Conservation (phyloP, 2,888 invertebrate species). For the Alviniconcha strummeri region DNA sequence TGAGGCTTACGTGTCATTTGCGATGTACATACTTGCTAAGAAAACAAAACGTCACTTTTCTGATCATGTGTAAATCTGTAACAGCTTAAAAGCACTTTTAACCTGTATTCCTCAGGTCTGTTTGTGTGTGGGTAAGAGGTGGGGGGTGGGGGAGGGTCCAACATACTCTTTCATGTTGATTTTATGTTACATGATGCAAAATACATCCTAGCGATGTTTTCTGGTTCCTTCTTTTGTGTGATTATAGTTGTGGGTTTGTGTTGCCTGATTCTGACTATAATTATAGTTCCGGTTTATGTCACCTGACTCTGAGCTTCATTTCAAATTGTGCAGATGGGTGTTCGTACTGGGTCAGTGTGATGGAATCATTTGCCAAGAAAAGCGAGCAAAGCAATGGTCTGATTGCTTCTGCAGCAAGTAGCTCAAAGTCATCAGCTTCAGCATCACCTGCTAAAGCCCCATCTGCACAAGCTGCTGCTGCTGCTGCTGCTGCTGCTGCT, state of each 20-base stretch:
- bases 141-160: too few relatives aligned
- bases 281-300: too few relatives aligned
- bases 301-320: too few relatives aligned
- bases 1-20: too few relatives aligned
- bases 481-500: background rate
- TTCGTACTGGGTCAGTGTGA: slow-evolving; percentile 15
- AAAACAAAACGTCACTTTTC: too few relatives aligned
- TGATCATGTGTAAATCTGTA: too few relatives aligned
- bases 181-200: too few relatives aligned
- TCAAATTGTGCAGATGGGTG: slow-evolving; percentile 16
- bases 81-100: too few relatives aligned
- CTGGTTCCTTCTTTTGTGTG: background rate
- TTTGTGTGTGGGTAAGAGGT: too few relatives aligned
- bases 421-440: background rate
- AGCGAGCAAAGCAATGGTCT: slow-evolving; percentile 4
- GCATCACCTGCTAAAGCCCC: background rate
- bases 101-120: too few relatives aligned
- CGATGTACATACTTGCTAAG: too few relatives aligned
- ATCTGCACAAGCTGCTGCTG: background rate
- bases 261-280: background rate
- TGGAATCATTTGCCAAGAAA: slow-evolving; percentile 15
- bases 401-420: background rate
- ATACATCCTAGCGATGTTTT: background rate
- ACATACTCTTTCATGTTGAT: too few relatives aligned
- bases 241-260: background rate